These are phyloP conservation scores for Platyrinchus mystaceus DNA, from an alignment of 2,797 vertebrate genomes.

Conservation along the genomic window DNA sequence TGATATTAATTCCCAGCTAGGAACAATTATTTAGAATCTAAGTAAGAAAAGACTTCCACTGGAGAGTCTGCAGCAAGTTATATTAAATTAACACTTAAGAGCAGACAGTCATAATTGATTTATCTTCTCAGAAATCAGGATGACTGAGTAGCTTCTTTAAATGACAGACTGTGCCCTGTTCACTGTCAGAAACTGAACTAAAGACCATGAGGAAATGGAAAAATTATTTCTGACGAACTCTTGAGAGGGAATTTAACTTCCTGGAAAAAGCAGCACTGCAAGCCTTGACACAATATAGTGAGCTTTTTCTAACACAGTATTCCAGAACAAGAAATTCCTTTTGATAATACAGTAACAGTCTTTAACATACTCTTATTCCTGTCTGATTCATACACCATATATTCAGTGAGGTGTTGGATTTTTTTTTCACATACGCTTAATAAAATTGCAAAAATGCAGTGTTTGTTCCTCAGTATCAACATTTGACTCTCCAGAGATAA, in stretches of 20 bases:
- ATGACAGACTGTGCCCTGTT: background rate
- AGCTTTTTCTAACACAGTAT: background rate
- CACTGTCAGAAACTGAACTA: background rate
- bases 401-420: background rate
- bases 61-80: background rate
- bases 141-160: background rate
- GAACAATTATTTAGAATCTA: background rate
- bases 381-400: background rate
- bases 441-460: background rate
- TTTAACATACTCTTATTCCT: background rate
- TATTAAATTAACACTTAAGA: constrained; percentile 42
- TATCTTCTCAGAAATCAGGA: constrained; percentile 8
- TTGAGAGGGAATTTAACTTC: background rate
- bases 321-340: background rate
- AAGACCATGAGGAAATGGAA: background rate
- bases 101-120: constrained; percentile 11
- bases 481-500: background rate
- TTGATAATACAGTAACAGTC: background rate
- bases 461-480: background rate
- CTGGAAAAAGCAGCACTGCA: background rate
- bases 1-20: background rate
- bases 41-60: background rate
- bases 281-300: background rate
- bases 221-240: background rate
- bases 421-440: background rate